These are phyloP conservation scores for Ahaetulla prasina DNA, from an alignment of 2,113 vertebrate species.

Conservation along the genomic window DNA sequence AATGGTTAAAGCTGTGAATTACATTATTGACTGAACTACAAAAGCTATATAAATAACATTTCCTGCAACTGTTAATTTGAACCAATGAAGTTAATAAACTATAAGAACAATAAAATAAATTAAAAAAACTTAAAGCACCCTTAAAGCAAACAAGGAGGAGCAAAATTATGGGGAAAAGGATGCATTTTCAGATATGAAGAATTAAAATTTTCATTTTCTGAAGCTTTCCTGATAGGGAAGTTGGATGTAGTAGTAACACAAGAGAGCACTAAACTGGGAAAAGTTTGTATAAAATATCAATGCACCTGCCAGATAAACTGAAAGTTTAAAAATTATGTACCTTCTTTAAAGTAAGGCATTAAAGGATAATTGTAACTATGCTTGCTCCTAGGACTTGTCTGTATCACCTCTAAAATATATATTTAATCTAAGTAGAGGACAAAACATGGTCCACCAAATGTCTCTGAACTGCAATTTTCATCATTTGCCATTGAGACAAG, in stretches of 20 bases:
- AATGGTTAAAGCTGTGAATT: slow-evolving; percentile 37
- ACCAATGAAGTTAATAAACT: neutral
- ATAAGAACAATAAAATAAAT: slow-evolving; percentile 23
- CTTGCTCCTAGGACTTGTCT: neutral
- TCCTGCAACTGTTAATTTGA: slow-evolving; percentile 6
- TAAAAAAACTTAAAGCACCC: neutral
- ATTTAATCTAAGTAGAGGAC: neutral
- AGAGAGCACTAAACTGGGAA: neutral
- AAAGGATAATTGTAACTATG: neutral
- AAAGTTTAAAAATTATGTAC: neutral
- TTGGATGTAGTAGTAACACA: neutral
- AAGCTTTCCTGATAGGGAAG: neutral
- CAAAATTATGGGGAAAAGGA: slow-evolving; percentile 6
- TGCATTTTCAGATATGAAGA: neutral
- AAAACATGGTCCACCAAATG: neutral
- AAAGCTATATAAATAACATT: slow-evolving; percentile 32
- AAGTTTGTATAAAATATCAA: neutral
- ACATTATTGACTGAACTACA: slow-evolving; percentile 40
- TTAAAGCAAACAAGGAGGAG: neutral
- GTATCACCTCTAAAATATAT: neutral
- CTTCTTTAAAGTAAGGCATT: neutral
- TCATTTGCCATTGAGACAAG: neutral
- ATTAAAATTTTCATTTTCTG: neutral
- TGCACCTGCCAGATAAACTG: slow-evolving; percentile 17
- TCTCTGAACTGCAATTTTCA: neutral